Percentiles rank a stretch among this genome's conserved stretches.
Evolutionary conservation across 2,797 vertebrate species (phyloP).

Genomic region (Coregonus suidteri): DNA sequence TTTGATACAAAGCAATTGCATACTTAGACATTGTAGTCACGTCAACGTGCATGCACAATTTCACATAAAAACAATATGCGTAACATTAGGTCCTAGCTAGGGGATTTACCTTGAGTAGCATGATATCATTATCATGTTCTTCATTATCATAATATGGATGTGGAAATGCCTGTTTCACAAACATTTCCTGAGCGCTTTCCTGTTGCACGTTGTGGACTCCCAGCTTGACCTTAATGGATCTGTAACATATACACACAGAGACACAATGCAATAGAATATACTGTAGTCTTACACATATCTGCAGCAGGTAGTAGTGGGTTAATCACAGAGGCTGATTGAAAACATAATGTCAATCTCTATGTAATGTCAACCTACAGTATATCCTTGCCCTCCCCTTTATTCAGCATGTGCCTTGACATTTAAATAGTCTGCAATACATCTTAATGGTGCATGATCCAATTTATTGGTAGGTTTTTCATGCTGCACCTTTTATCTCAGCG

Average conservation of each 20-base stretch:
- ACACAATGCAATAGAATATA: background rate
- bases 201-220: constrained; percentile 14
- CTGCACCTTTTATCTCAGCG: background rate
- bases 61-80: too few species aligned
- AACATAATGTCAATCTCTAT: too few species aligned
- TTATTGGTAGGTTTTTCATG: background rate
- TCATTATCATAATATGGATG: background rate
- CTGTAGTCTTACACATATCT: background rate
- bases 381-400: too few species aligned
- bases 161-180: constrained; percentile 1
- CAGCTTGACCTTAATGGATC: constrained; percentile 18
- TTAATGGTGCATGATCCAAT: too few species aligned
- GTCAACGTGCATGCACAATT: too few species aligned
- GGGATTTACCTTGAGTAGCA: constrained; percentile 67
- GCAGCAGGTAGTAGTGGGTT: too few species aligned
- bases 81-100: background rate
- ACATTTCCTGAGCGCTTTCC: fast-evolving
- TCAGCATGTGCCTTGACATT: too few species aligned
- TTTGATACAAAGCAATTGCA: too few species aligned
- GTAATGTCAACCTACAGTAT: too few species aligned
- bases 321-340: too few species aligned
- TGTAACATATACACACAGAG: constrained; percentile 24
- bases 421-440: background rate
- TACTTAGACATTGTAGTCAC: too few species aligned
- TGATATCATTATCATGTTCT: constrained; percentile 39